Percentiles rank a stretch among this genome's conserved stretches.
phyloP scores from a whole-genome alignment of 2,888 invertebrate genomes.

The Heliconius cydno region DNA sequence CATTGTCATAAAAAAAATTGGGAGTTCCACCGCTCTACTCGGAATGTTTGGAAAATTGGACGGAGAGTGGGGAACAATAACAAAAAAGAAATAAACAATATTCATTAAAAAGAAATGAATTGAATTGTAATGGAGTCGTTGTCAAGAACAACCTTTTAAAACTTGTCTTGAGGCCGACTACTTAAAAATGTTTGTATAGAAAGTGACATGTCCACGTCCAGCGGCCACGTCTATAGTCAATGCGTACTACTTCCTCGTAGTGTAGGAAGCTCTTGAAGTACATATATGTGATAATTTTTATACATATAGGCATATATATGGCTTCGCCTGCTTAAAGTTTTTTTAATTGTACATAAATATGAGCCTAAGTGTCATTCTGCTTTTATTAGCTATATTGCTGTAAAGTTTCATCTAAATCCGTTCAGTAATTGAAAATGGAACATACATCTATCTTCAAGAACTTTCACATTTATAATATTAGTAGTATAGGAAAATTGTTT shows the following conservation, averaged over 20 bases:
- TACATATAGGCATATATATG: too few relatives aligned
- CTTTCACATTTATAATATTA: too few relatives aligned
- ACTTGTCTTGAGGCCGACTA: constrained; percentile 39
- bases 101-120: constrained; percentile 15
- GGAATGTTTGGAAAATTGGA: neutral
- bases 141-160: constrained; percentile 31
- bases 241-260: constrained; percentile 18
- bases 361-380: too few relatives aligned
- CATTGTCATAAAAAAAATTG: too few relatives aligned
- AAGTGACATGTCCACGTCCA: constrained; percentile 32
- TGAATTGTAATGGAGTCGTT: constrained; percentile 5
- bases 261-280: constrained; percentile 21
- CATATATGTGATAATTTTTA: neutral
- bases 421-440: too few relatives aligned
- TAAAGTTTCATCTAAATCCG: too few relatives aligned
- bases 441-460: too few relatives aligned
- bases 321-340: too few relatives aligned
- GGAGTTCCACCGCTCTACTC: neutral
- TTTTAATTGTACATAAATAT: too few relatives aligned
- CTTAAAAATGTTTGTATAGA: constrained; percentile 35
- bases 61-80: neutral
- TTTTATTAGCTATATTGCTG: too few relatives aligned
- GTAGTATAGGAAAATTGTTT: too few relatives aligned
- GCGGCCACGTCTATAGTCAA: constrained; percentile 18
- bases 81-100: neutral